A percentile compares a stretch with the other conserved stretches of the same genome.
Evolutionary conservation across 2,888 invertebrate genomes (phyloP).

Genomic region (Parnassius orleans): DNA sequence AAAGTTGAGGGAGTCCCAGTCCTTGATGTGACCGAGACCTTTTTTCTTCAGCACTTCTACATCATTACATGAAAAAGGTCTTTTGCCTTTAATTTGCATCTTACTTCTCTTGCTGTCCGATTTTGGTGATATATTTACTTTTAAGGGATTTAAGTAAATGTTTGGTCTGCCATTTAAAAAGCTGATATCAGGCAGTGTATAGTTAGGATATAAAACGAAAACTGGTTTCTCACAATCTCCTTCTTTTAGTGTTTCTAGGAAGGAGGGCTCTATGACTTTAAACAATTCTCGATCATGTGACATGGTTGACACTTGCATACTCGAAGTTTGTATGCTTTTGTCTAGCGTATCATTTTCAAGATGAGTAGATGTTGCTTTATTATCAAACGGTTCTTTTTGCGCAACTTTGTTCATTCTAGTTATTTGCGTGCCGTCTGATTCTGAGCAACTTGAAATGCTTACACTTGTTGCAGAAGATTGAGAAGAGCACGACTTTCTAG

Average conservation of each 20-base stretch:
- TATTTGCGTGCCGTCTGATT: conserved; percentile 77
- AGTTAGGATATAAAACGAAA: conserved; percentile 94
- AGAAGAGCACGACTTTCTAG: conserved; percentile 68
- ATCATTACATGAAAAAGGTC: conserved; percentile 91
- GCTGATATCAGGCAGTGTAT: conserved; percentile 92
- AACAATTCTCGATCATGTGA: conserved; percentile 75
- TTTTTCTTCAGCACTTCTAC: conserved; percentile 89
- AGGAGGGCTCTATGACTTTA: conserved; percentile 85
- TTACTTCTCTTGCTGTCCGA: conserved; percentile 63
- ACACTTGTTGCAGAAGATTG: conserved; percentile 77
- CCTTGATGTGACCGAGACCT: conserved; percentile 91
- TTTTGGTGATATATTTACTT: conserved; percentile 71
- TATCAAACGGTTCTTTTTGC: conserved; percentile 63
- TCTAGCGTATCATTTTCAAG: conserved; percentile 82
- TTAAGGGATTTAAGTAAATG: conserved; percentile 87
- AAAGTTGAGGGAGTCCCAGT: conserved; percentile 96
- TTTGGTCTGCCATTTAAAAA: conserved; percentile 85
- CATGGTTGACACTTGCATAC: conserved; percentile 57
- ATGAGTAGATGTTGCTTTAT: conserved; percentile 76
- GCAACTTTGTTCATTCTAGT: conserved; percentile 69
- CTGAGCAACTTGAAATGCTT: conserved; percentile 78
- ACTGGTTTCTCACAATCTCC: conserved; percentile 87
- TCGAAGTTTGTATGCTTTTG: conserved; percentile 88
- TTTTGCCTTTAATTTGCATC: conserved; percentile 68
- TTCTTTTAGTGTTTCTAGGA: conserved; percentile 84